These are phyloP conservation scores for Genyomyrus donnyi DNA, from an alignment of 2,113 vertebrate species.

Conservation along the genomic window DNA sequence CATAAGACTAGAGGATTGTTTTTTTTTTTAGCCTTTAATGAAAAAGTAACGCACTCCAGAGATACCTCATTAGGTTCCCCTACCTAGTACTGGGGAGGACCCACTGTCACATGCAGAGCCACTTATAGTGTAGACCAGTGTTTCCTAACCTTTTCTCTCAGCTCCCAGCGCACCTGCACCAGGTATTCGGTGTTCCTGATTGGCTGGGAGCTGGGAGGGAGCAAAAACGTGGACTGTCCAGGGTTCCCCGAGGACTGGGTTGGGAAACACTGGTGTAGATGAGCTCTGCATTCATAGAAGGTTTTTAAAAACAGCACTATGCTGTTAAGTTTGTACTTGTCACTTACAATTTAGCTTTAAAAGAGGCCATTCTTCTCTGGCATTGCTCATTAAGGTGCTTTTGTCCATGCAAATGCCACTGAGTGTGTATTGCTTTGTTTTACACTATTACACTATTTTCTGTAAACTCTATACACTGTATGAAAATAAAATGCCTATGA, in stretches of 20 bases:
- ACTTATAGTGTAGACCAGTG: not conserved
- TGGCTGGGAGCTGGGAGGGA: too few relatives aligned
- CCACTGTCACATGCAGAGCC: not conserved
- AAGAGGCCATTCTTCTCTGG: not conserved
- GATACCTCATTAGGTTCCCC: not conserved
- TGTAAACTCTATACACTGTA: not conserved
- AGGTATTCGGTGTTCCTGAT: too few relatives aligned
- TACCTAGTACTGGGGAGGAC: not conserved
- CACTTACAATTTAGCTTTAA: not conserved
- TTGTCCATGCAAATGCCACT: not conserved
- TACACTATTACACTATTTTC: not conserved
- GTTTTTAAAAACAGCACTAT: not conserved
- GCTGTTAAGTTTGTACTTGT: not conserved
- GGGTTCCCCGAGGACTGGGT: too few relatives aligned
- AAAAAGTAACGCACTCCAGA: not conserved
- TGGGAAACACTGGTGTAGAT: not conserved
- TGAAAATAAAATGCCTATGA: not conserved
- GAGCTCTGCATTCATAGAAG: not conserved
- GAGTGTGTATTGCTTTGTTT: not conserved
- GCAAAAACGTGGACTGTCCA: too few relatives aligned
- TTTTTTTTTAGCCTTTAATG: not conserved
- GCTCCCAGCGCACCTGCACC: too few relatives aligned
- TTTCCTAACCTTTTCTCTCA: too few relatives aligned
- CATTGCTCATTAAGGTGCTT: not conserved
- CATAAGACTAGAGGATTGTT: not conserved